Base-by-base conservation (phyloP, 1,140 invertebrate species). In the Schlechtendalia chinensis region DNA sequence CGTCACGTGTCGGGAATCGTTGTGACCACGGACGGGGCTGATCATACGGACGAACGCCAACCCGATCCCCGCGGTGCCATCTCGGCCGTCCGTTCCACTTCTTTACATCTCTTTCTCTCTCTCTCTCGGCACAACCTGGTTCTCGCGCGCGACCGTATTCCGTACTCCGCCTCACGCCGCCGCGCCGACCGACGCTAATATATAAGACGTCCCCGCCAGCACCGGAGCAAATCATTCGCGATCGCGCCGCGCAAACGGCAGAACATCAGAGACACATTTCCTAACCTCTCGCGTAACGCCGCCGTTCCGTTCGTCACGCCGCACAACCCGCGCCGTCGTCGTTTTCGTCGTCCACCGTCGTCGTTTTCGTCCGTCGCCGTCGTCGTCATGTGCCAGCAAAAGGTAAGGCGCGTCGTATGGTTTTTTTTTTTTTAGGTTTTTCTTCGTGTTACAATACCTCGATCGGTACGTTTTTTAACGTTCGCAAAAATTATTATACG, bases 1-100 rank as follows among this genome's bases (percentile, higher is more conserved):
- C 72, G 72, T 58, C 39, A n/a, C n/a, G n/a, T n/a, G n/a, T n/a
- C n/a, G n/a, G n/a, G n/a, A n/a, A n/a, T n/a, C n/a, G n/a, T n/a
- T n/a, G n/a, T n/a, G n/a, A n/a, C n/a, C n/a, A n/a, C n/a, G 72
- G 45, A 75, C 17, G 72, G 72, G 72, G 72, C 72, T 77, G 74
- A 77, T 77, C 56, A 74, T 74, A 77, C 39, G 59, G 74, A 77
- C 59, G 74, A 59, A 58, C n/a, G n/a, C 72, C 32, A 75, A 56
- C 72, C 50, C n/a, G n/a, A n/a, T n/a, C n/a, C n/a, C n/a, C n/a
- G n/a, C 72, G 32, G 53, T 75, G 72, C 53, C 72, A 75, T 75
- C 50, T 75, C 50, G 72, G 19, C 59, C 72, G 72, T 75, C 39
- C 16, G 19, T 54, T 19, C 3, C 16, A 19, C 17, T 54, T 54